A percentile compares a stretch with the other conserved stretches of the same genome.
phyloP scores from a whole-genome alignment of 2,888 invertebrate genomes.

The Myopa tessellatipennis region DNA sequence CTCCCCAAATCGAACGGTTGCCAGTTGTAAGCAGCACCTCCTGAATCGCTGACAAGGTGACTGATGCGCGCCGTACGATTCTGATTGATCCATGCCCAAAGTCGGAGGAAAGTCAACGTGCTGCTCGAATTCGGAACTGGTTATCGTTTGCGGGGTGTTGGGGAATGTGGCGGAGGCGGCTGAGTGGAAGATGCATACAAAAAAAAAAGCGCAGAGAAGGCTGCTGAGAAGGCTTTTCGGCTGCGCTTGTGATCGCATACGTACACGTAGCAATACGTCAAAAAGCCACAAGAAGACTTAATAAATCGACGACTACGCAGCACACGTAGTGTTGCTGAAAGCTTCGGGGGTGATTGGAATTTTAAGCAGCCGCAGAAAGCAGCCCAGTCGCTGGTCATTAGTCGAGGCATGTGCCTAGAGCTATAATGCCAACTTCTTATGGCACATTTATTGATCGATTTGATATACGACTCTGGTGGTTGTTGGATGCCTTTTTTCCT shows the following conservation, averaged over 20 bases:
- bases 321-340: conserved; percentile 34
- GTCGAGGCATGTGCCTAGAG: conserved; percentile 45
- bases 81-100: conserved; percentile 58
- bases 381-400: conserved; percentile 40
- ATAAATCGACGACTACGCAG: conserved; percentile 21
- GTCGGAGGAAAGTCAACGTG: conserved; percentile 14
- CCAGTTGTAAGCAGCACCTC: no score
- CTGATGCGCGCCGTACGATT: conserved; percentile 57
- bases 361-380: conserved; percentile 34
- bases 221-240: neutral
- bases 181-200: neutral
- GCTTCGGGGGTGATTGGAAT: conserved; percentile 31
- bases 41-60: conserved; percentile 47
- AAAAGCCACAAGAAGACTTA: conserved; percentile 22
- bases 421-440: conserved; percentile 48
- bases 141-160: neutral
- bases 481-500: neutral
- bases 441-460: conserved; percentile 52
- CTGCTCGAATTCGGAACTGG: conserved; percentile 19
- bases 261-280: conserved; percentile 31
- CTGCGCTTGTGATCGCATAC: conserved; percentile 21
- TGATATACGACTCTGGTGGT: conserved; percentile 47
- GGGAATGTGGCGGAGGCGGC: neutral
- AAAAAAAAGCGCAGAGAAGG: neutral
- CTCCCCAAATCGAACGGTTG: neutral